Evolutionary conservation across 2,888 invertebrate species (phyloP), one percentile per base, ranked within the genome.

Genomic region (Trachelus troglodyta): DNA sequence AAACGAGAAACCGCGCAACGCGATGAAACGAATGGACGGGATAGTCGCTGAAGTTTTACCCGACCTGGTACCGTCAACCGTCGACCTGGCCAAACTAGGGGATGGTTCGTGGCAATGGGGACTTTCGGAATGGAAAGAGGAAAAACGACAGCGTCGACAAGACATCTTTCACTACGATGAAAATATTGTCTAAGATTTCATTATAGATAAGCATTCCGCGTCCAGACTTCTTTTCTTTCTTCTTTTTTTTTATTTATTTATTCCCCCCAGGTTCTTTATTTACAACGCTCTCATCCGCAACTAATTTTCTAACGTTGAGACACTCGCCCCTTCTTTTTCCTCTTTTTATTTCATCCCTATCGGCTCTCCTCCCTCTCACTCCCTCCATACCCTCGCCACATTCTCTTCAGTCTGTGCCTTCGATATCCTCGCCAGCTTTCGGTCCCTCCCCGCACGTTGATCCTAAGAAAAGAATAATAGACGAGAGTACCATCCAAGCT

Each of bases 181-280:
- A 88, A 88, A 87, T 87, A 87, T 87, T 85, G 81, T 84, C 77
- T 81, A 77, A 87, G 86, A 87, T 87, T 88, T 87, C 85, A 88
- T 87, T 87, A 87, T 85, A 86, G 86, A 87, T 87, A 86, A 78
- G 82, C 78, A 79, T 75, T 74, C 75, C 78, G 80, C 76, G 79
- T 75, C 79, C 78, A 15, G n/a, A 56, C 75, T n/a, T 77, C 79
- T 79, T 79, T 79, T 82, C 80, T 76, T 75, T 79, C 37, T 69
- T 74, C 71, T 37, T 75, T 73, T 68, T 75, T 71, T 71, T 73
- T 76, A 56, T 73, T 56, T 69, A 71, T 30, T 74, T 9, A 35
- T 15, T 69, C 9, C 30, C 74, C 34, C 56, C 74, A 77, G 73
- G 33, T 75, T 74, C 75, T 74, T 33, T 35, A 15, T 35, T 69